Percentiles rank a stretch among this genome's conserved stretches.
Conservation (phyloP, 2,113 vertebrate genomes). For the Nesoenas mayeri region DNA sequence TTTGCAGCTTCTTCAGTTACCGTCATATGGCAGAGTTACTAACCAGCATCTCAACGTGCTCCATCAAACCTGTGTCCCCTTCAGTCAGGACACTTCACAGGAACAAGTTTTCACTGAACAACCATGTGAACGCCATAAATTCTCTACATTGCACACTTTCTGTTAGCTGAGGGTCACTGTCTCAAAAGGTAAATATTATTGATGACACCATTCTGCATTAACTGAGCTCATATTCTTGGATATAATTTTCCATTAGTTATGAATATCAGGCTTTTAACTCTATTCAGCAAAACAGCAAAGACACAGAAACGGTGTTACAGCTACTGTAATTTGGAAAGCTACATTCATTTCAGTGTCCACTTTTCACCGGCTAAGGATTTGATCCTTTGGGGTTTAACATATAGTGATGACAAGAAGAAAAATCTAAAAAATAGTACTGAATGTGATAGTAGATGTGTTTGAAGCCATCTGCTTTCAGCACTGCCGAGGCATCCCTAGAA, state of each 20-base stretch:
- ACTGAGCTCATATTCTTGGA: not conserved
- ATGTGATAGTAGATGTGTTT: not conserved
- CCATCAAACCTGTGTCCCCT: not conserved
- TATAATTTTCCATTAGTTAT: not conserved
- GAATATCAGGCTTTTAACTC: not conserved
- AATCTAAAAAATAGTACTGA: not conserved
- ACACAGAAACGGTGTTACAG: not conserved
- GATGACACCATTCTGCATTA: not conserved
- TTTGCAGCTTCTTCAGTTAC: not conserved
- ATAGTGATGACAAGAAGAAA: not conserved
- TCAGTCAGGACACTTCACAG: not conserved
- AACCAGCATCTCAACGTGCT: not conserved
- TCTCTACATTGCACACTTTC: not conserved
- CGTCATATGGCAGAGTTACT: not conserved
- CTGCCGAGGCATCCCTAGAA: not conserved
- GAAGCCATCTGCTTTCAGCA: not conserved
- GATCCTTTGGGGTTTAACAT: not conserved
- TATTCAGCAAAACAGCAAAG: not conserved
- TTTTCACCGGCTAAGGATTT: not conserved
- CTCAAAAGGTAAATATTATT: not conserved
- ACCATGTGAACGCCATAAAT: not conserved
- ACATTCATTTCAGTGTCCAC: not conserved
- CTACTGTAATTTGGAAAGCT: not conserved
- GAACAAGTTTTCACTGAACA: not conserved
- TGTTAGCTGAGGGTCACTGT: not conserved